A percentile compares a stretch with the other conserved stretches of the same genome.
Conservation (phyloP, 2,888 invertebrate genomes). For the Ochropacha duplaris region DNA sequence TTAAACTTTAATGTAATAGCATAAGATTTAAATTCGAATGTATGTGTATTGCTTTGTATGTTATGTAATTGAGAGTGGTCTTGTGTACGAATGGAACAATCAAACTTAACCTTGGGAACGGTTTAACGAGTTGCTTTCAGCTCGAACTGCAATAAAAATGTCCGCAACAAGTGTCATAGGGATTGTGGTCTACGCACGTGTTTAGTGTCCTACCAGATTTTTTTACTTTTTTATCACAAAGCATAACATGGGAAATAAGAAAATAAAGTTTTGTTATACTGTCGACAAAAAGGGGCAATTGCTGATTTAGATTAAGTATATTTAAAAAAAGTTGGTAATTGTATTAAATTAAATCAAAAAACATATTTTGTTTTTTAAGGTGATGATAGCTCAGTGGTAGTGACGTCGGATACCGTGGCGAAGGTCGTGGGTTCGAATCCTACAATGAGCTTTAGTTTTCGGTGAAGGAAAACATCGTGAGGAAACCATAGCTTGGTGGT, state of each 20-base stretch:
- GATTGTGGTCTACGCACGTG: slow-evolving; percentile 48
- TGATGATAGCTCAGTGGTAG: too few relatives aligned
- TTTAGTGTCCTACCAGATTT: slow-evolving; percentile 24
- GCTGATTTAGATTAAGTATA: too few relatives aligned
- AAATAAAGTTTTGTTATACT: not conserved
- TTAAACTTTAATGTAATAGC: slow-evolving; percentile 14
- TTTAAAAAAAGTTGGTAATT: too few relatives aligned
- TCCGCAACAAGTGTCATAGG: slow-evolving; percentile 65
- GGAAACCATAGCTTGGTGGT: too few relatives aligned
- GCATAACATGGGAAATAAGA: not conserved
- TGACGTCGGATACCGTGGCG: too few relatives aligned
- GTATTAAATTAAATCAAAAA: too few relatives aligned
- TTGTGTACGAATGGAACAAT: slow-evolving; percentile 57
- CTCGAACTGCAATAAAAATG: slow-evolving; percentile 61
- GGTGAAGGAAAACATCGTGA: too few relatives aligned
- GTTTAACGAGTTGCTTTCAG: slow-evolving; percentile 64
- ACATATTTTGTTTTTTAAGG: too few relatives aligned
- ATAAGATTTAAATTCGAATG: slow-evolving; percentile 17
- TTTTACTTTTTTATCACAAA: slow-evolving; percentile 4
- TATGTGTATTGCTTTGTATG: slow-evolving; percentile 15
- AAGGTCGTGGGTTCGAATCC: too few relatives aligned
- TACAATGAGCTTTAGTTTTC: too few relatives aligned
- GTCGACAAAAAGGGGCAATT: not conserved
- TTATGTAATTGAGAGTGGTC: slow-evolving; percentile 31
- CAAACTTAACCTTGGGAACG: slow-evolving; percentile 69